Evolutionary conservation across 2,113 vertebrate species (phyloP).

Genomic region (Heterotilapia buettikoferi): DNA sequence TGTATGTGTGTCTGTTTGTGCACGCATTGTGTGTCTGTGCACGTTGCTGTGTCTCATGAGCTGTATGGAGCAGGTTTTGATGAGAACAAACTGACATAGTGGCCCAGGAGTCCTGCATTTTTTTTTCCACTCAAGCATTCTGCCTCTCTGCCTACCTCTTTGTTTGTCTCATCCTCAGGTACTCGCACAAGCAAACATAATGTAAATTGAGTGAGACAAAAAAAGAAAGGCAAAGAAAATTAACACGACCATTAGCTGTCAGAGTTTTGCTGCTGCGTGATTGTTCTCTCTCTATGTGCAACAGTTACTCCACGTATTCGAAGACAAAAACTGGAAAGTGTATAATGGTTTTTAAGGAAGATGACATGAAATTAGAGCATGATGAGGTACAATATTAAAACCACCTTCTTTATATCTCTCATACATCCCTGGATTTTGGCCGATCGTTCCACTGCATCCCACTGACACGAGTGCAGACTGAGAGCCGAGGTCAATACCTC

Average conservation of each 20-base stretch:
- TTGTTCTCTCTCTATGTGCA: neutral
- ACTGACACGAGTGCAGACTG: neutral
- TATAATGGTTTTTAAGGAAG: neutral
- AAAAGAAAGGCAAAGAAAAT: neutral
- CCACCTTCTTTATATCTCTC: neutral
- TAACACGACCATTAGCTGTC: neutral
- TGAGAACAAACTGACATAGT: slow-evolving; percentile 44
- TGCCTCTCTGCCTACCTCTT: neutral
- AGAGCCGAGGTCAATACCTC: neutral
- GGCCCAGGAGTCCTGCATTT: slow-evolving; percentile 36
- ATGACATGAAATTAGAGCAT: neutral
- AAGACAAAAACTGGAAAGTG: neutral
- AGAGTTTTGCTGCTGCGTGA: neutral
- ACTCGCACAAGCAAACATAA: neutral
- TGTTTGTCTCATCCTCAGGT: neutral
- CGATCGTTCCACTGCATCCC: neutral
- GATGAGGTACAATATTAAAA: neutral
- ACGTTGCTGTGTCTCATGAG: neutral
- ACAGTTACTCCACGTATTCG: neutral
- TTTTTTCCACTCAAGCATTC: neutral
- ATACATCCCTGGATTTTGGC: neutral
- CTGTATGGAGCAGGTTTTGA: slow-evolving; percentile 28
- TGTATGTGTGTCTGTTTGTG: neutral
- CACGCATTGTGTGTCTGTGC: neutral
- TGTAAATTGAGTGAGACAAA: neutral